phyloP scores from a whole-genome alignment of 2,113 vertebrate species.

The Mus pahari region DNA sequence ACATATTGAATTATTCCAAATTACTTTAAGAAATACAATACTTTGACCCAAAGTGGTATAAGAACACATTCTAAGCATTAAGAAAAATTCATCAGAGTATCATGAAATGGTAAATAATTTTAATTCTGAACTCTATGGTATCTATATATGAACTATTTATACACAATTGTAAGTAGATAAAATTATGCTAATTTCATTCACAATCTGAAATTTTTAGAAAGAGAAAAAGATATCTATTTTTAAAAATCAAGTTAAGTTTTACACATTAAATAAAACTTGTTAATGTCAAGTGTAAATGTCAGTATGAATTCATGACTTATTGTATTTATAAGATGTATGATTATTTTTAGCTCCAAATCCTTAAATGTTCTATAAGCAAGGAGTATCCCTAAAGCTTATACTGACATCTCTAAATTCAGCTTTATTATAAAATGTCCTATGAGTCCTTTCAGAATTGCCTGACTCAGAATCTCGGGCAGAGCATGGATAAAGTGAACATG shows the following conservation, averaged over 20 bases:
- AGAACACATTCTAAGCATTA: not conserved
- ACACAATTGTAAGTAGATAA: conserved; percentile 16
- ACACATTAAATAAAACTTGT: conserved; percentile 31
- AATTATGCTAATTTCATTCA: conserved; percentile 45
- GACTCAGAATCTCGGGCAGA: not conserved
- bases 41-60: not conserved
- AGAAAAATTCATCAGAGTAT: not conserved
- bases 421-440: not conserved
- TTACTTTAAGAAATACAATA: not conserved
- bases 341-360: not conserved
- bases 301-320: not conserved
- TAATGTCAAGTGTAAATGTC: conserved; percentile 21
- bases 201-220: conserved; percentile 37
- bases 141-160: not conserved
- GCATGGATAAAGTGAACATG: not conserved
- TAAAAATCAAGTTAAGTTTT: conserved; percentile 30
- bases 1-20: not conserved
- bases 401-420: not conserved
- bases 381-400: not conserved
- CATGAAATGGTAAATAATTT: not conserved
- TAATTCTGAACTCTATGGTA: not conserved
- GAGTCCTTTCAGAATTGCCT: not conserved
- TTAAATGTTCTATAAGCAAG: conserved; percentile 15
- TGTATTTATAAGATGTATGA: not conserved
- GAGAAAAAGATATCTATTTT: not conserved